These are phyloP conservation scores for Odobenus rosmarus DNA, from an alignment of 2,113 vertebrate species.

Conservation along the genomic window DNA sequence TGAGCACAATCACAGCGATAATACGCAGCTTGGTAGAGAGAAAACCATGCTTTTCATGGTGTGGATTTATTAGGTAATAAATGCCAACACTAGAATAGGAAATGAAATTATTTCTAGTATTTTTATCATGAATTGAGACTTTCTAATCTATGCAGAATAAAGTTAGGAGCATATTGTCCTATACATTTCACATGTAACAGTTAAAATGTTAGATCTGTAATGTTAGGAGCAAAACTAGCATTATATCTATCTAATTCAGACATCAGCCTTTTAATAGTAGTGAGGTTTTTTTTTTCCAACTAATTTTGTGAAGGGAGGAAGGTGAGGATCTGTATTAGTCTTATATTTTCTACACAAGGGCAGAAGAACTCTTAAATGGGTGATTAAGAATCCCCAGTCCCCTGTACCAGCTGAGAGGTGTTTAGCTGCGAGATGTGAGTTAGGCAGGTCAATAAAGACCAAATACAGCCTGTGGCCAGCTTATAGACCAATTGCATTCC, in stretches of 20 bases:
- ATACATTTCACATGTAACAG: background rate
- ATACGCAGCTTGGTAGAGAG: background rate
- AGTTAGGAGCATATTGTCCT: background rate
- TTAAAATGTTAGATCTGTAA: slow-evolving; percentile 50
- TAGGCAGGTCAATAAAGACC: background rate
- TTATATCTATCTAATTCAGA: background rate
- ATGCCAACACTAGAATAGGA: background rate
- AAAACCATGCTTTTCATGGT: background rate
- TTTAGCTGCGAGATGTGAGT: background rate
- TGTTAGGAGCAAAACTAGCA: background rate
- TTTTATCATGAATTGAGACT: slow-evolving; percentile 36
- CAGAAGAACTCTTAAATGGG: background rate
- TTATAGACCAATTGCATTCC: background rate
- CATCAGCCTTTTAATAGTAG: background rate
- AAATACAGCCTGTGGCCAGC: background rate
- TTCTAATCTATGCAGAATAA: slow-evolving; percentile 34
- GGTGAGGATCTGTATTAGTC: background rate
- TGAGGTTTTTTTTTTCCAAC: background rate
- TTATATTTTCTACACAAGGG: background rate
- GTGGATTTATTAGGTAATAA: background rate
- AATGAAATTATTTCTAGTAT: slow-evolving; percentile 2
- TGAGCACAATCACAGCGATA: background rate
- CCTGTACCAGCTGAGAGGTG: background rate
- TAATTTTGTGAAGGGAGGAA: background rate
- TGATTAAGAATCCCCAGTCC: background rate